Conservation (phyloP, 1,140 invertebrate species). For the Teleogryllus occipitalis region DNA sequence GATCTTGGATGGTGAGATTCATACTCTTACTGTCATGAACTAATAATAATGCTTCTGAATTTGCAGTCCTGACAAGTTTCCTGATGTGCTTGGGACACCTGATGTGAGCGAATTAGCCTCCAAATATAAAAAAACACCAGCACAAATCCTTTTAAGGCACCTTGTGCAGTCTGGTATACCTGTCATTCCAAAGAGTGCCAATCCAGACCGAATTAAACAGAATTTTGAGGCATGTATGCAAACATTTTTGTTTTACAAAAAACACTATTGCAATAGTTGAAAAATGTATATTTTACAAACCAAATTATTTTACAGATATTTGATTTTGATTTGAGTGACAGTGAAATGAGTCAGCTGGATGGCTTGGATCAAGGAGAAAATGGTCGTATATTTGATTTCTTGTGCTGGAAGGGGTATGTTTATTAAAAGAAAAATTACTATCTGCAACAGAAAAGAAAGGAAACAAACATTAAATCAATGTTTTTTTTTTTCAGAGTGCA, state of each 20-base stretch:
- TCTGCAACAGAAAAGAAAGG: not conserved
- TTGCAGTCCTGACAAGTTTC: conserved; percentile 15
- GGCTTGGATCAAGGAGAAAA: conserved; percentile 12
- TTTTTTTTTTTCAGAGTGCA: conserved; percentile 34
- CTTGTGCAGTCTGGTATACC: conserved; percentile 42
- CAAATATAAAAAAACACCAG: conserved; percentile 40
- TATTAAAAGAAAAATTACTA: not conserved
- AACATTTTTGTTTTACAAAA: not conserved
- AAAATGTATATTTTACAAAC: not conserved
- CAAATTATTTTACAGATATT: conserved; percentile 16
- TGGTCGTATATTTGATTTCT: conserved; percentile 17
- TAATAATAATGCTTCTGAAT: not conserved
- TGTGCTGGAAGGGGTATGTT: conserved; percentile 18
- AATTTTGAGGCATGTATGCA: conserved; percentile 11
- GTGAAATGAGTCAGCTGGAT: conserved; percentile 11
- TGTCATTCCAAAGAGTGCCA: conserved; percentile 50
- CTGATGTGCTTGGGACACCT: conserved; percentile 24
- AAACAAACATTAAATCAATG: not conserved
- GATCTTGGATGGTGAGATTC: no score
- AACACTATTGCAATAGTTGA: not conserved
- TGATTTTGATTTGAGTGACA: conserved; percentile 17
- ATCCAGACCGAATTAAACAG: conserved; percentile 39
- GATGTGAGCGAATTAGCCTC: conserved; percentile 39
- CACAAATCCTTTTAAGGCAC: conserved; percentile 48
- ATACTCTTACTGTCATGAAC: not conserved